These are phyloP conservation scores for Formica aserva DNA, from an alignment of 2,888 invertebrate species.

Conservation along the genomic window DNA sequence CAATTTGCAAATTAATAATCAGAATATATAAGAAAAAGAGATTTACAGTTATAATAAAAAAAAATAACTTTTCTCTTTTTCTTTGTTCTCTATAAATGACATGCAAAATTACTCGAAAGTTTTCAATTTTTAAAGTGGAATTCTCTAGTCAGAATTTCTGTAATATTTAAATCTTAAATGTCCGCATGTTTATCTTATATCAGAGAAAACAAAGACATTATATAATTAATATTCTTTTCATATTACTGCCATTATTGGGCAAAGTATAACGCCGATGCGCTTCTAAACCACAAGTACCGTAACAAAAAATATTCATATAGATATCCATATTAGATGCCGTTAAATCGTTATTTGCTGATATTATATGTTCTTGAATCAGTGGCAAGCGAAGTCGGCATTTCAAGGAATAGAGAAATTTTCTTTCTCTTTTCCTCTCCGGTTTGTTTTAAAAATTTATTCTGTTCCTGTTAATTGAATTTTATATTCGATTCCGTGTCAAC, in stretches of 20 bases:
- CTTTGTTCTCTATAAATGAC: neutral
- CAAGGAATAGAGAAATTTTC: neutral
- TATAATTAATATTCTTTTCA: neutral
- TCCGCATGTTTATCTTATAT: neutral
- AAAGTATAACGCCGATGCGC: neutral
- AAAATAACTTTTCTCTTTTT: neutral
- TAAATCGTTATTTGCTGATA: constrained; percentile 51
- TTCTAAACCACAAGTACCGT: neutral
- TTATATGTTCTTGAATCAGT: constrained; percentile 23
- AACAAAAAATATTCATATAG: neutral
- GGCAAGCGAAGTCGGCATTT: neutral
- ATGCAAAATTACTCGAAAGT: neutral
- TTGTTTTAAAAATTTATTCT: constrained; percentile 33
- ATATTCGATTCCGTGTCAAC: neutral
- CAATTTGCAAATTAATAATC: constrained; percentile 5
- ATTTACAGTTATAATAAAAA: neutral
- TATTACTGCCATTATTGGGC: neutral
- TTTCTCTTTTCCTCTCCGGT: neutral
- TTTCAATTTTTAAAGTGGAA: neutral
- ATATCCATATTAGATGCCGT: neutral
- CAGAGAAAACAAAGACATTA: neutral
- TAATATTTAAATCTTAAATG: neutral
- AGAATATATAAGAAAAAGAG: neutral
- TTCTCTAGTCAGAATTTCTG: neutral
- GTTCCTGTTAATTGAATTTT: constrained; percentile 19